Conservation (phyloP, 2,113 vertebrate species). For the Pteruthius melanotis region DNA sequence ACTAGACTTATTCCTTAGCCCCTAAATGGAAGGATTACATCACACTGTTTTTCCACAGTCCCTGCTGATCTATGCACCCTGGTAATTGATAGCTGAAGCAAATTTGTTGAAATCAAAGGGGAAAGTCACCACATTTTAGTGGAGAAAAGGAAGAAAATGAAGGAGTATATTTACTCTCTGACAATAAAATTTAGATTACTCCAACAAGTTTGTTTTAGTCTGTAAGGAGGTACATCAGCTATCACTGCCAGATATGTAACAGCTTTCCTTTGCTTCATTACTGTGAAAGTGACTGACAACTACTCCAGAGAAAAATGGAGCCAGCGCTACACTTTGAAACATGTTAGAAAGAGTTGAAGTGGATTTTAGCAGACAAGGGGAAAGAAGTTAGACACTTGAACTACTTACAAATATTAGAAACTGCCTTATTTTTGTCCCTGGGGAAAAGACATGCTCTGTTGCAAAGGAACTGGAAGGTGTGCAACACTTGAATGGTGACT, state of each 20-base stretch:
- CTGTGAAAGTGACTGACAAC: accelerated
- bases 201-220: background rate
- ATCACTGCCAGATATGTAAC: background rate
- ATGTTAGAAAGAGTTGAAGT: background rate
- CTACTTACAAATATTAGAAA: background rate
- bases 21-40: background rate
- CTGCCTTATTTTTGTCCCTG: background rate
- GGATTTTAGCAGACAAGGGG: background rate
- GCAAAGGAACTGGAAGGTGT: background rate
- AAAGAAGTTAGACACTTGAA: background rate
- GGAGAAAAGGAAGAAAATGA: background rate
- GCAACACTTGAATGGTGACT: background rate
- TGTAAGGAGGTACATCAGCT: background rate
- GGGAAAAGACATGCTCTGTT: background rate
- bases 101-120: background rate
- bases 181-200: background rate
- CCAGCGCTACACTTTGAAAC: background rate
- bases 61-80: background rate
- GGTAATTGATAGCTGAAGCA: background rate
- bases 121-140: background rate
- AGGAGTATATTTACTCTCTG: background rate
- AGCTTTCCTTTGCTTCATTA: background rate
- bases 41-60: background rate
- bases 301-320: background rate
- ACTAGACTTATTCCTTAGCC: background rate